Evolutionary conservation across 2,888 invertebrate species (phyloP), one percentile per base, ranked within the genome.

Genomic region (Automeris io): DNA sequence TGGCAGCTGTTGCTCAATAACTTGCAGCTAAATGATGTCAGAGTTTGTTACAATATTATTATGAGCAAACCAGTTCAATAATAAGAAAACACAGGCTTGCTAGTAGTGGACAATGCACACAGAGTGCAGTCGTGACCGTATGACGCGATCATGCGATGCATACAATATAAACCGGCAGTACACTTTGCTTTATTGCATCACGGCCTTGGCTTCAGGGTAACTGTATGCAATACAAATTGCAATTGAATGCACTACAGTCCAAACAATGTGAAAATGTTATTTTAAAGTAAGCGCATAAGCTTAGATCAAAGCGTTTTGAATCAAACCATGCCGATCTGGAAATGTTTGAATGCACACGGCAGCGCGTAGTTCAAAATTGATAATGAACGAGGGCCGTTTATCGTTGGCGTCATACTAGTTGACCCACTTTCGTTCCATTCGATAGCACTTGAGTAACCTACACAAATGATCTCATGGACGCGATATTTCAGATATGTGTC

Each of bases 391-490:
- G 74, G 73, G 74, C 66, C 70, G 65, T 77, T 81, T 81, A 81
- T 83, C 82, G 79, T 68, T 70, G 65, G 69, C 83, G 83, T 83
- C 82, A 80, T 76, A 57, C 70, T 61, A 68, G 70, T 71, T 81
- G 85, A 85, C 85, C 85, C 57, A 85, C 71, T 80, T 85, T 67
- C 66, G 56, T 63, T 61, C 65, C 58, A 75, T 77, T 74, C 78
- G 74, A 78, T 80, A 73, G 70, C 69, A 76, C 73, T 76, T 73
- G 54, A 63, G 54, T 61, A 67, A 59, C 57, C 56, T 61, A 69
- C 58, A 56, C 51, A 61, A 63, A 69, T 70, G 68, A 64, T 70
- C 70, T 70, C 68, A 68, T 58, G 60, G 62, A 59, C 54, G 49
- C 50, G 45, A 61, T 61, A 64, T 67, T 66, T 62, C 61, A 61